Base-by-base conservation (phyloP, 2,888 invertebrate genomes). In the Papilio gigon region DNA sequence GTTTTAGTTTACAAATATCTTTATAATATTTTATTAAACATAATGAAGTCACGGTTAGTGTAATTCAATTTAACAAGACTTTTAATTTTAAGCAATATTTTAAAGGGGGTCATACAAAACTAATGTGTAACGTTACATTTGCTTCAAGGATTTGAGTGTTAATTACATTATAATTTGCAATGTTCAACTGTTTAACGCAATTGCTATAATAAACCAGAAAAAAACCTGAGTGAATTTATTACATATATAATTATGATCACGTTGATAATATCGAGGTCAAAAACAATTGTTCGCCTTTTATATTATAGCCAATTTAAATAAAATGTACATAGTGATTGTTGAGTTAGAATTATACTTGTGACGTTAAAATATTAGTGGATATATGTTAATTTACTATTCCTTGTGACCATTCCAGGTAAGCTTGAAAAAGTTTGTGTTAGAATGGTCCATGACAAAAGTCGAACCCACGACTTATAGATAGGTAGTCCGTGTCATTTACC, bases 81-180 rank as follows among this genome's bases (percentile, higher is more conserved):
- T 22, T 50, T 50, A 25, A n/a, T 53, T 53, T 53, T 53, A 30
- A 27, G 6, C n/a, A n/a, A 27, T 27, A 53, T 53, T 27, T 27
- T n/a, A 27, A 53, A 22, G n/a, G 14, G 5, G 14, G 25, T 27
- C 27, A n/a, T 25, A 8, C 5, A 50, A 8, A 50, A 25, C 30
- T 53, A 3, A 53, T 53, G n/a, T 27, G 27, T 17, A 30, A 17
- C 17, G 6, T 47, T 20, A 44, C 17, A 62, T 47, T 44, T 44
- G 5, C 8, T 22, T 63, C 47, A 63, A 63, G 50, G 50, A 50
- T 50, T 35, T 20, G 14, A 35, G 37, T 33, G 22, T 17, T 33
- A 50, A 63, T 35, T 63, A 22, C 20, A 50, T 30, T 33, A 35
- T 63, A 25, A 50, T 63, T 50, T 50, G 63, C 22, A 50, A 50